phyloP scores from a whole-genome alignment of 2,888 invertebrate genomes.

The Nebria brevicollis region DNA sequence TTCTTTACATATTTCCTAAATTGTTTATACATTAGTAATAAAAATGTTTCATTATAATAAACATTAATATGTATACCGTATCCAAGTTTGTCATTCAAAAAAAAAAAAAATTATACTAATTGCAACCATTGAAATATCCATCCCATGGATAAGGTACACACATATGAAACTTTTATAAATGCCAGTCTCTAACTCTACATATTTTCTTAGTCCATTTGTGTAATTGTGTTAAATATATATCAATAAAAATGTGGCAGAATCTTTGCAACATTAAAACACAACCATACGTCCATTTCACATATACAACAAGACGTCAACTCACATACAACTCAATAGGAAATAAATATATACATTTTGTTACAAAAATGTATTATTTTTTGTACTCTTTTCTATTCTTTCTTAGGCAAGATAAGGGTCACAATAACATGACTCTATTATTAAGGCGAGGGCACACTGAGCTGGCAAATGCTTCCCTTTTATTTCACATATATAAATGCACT shows the following conservation, averaged over 20 bases:
- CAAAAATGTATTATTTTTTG: conserved; percentile 42
- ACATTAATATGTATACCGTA: neutral
- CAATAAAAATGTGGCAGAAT: conserved; percentile 25
- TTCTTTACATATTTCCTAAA: conserved; percentile 20
- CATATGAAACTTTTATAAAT: conserved; percentile 14
- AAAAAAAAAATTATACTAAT: conserved; percentile 21
- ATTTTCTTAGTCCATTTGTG: neutral
- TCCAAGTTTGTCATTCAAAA: conserved; percentile 10
- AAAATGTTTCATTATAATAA: conserved; percentile 20
- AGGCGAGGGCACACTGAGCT: conserved; percentile 46
- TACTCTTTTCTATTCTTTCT: conserved; percentile 42
- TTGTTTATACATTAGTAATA: conserved; percentile 16
- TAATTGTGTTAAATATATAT: conserved; percentile 12
- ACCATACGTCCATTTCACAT: conserved; percentile 2
- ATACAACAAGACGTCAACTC: conserved; percentile 2
- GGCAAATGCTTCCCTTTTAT: conserved; percentile 31
- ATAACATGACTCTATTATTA: conserved; percentile 41
- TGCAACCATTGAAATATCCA: neutral
- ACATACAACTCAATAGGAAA: conserved; percentile 38
- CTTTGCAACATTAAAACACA: conserved; percentile 9
- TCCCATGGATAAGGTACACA: conserved; percentile 10
- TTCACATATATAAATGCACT: neutral
- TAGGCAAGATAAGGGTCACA: conserved; percentile 45
- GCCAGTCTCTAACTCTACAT: conserved; percentile 41
- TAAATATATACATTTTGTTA: conserved; percentile 40